Percentiles rank a stretch among this genome's conserved stretches.
Evolutionary conservation across 2,797 vertebrate genomes (phyloP).

Genomic region (Falco berigora): DNA sequence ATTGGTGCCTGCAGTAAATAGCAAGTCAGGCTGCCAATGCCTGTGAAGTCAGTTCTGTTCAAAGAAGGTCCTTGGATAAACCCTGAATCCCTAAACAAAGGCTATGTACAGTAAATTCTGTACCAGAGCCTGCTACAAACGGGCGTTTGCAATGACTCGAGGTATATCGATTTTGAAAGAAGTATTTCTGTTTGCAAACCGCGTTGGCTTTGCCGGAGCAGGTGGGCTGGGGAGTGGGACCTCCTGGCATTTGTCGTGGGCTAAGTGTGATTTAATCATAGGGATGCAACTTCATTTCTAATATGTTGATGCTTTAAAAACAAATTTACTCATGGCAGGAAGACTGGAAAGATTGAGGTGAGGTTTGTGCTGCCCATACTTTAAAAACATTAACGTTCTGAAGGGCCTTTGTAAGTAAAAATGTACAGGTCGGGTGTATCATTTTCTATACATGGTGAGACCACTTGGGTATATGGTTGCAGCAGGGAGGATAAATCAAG

Average conservation of each 20-base stretch:
- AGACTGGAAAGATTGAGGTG: not conserved
- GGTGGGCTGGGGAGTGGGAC: not conserved
- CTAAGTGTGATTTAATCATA: not conserved
- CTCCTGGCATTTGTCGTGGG: rapidly evolving
- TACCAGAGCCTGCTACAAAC: not conserved
- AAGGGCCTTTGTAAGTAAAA: not conserved
- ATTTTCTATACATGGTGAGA: not conserved
- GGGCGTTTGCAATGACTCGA: not conserved
- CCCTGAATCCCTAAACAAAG: constrained; percentile 10
- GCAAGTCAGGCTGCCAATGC: not conserved
- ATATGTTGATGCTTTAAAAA: not conserved
- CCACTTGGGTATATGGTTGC: not conserved
- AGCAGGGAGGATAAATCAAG: not conserved
- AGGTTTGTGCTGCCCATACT: not conserved
- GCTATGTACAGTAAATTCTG: not conserved
- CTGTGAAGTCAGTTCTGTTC: not conserved
- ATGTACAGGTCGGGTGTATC: not conserved
- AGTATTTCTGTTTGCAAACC: not conserved
- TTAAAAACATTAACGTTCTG: not conserved
- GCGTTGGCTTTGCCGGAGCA: rapidly evolving
- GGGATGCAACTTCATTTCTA: not conserved
- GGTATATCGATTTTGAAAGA: not conserved
- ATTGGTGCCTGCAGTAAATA: not conserved
- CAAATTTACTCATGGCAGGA: not conserved
- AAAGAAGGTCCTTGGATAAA: not conserved